A percentile compares a stretch with the other conserved stretches of the same genome.
phyloP scores from a whole-genome alignment of 2,113 vertebrate species.

The Halichoeres trimaculatus region DNA sequence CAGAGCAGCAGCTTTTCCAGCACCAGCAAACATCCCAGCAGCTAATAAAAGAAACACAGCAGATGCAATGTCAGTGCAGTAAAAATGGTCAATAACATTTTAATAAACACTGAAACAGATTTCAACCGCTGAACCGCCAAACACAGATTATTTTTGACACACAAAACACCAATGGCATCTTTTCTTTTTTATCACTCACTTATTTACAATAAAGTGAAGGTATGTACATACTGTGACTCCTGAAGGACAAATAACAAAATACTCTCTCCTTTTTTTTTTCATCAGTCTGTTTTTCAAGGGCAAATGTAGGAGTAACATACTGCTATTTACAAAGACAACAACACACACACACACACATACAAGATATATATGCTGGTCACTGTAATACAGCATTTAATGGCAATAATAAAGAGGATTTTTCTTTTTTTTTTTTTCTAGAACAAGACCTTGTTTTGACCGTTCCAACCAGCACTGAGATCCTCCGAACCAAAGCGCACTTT shows the following conservation, averaged over 20 bases:
- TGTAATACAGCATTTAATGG: conserved; percentile 76
- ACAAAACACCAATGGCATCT: conserved; percentile 83
- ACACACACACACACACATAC: conserved; percentile 79
- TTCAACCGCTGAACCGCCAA: conserved; percentile 83
- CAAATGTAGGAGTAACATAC: conserved; percentile 81
- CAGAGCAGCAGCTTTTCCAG: too few species aligned
- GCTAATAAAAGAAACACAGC: conserved; percentile 54
- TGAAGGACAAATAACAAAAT: conserved; percentile 90
- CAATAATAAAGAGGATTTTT: conserved; percentile 64
- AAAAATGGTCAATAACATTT: conserved; percentile 82
- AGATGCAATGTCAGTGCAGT: conserved; percentile 78
- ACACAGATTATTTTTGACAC: conserved; percentile 87
- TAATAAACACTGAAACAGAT: conserved; percentile 92
- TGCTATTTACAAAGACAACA: conserved; percentile 88
- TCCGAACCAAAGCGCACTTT: conserved; percentile 60
- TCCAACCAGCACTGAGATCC: conserved; percentile 48
- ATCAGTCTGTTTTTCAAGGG: conserved; percentile 78
- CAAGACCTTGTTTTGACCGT: conserved; percentile 59
- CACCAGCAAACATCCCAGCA: conserved; percentile 6
- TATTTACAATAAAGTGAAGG: conserved; percentile 89
- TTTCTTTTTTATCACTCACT: conserved; percentile 80
- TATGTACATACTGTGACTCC: conserved; percentile 87
- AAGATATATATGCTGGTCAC: conserved; percentile 82
- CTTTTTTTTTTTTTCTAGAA: conserved; percentile 40
- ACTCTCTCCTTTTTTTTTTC: conserved; percentile 77